These are phyloP conservation scores for Tetragonula clypearis DNA, from an alignment of 1,140 invertebrate genomes.

Conservation along the genomic window DNA sequence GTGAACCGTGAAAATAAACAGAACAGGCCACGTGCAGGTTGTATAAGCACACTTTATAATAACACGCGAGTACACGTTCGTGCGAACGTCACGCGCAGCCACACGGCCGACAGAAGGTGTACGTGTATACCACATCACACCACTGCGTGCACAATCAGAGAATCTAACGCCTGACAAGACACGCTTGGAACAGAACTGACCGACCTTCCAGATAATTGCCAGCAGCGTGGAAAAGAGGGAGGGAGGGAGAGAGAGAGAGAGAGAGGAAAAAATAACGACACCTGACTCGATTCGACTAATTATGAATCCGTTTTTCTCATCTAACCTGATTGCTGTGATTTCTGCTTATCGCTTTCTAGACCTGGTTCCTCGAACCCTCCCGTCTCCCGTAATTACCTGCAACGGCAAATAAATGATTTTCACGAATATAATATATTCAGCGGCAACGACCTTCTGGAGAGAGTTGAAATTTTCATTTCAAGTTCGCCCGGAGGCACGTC, in stretches of 20 bases:
- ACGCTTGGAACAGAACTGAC: background rate
- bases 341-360: background rate
- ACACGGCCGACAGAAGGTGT: background rate
- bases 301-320: background rate
- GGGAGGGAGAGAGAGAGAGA: no score
- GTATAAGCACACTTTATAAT: constrained; percentile 13
- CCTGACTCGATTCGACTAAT: background rate
- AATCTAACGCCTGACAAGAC: constrained; percentile 14
- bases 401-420: no score
- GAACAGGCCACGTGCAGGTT: background rate
- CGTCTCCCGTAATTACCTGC: no score
- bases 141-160: background rate
- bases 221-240: background rate
- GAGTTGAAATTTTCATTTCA: no score
- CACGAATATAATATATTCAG: no score
- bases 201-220: background rate
- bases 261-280: background rate
- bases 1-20: background rate
- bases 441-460: no score
- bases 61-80: constrained; percentile 3
- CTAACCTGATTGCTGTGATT: background rate
- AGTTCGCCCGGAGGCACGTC: no score
- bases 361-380: no score
- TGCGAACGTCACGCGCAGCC: constrained; percentile 19
- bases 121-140: background rate